A percentile compares a stretch with the other conserved stretches of the same genome.
phyloP scores from a whole-genome alignment of 2,113 vertebrate species.

The Coptodon bakossiorum region DNA sequence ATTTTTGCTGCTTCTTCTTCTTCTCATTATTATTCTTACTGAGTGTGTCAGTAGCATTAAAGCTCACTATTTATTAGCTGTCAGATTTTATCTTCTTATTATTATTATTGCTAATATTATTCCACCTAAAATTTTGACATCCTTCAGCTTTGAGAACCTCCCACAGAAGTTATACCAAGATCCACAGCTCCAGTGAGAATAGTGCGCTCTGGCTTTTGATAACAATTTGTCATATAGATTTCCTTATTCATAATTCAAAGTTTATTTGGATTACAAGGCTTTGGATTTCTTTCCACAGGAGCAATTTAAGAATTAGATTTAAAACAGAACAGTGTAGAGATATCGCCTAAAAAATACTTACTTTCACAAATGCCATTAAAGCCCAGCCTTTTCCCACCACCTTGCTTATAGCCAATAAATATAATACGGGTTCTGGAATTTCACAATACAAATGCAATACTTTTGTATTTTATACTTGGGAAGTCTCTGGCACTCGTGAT shows the following conservation, averaged over 20 bases:
- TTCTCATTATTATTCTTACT: neutral
- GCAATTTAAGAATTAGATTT: neutral
- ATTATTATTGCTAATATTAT: neutral
- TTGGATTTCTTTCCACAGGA: neutral
- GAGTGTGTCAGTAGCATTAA: neutral
- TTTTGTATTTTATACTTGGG: neutral
- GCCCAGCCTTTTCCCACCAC: neutral
- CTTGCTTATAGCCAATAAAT: neutral
- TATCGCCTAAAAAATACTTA: neutral
- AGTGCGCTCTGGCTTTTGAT: neutral
- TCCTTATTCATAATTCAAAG: neutral
- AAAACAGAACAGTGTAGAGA: neutral
- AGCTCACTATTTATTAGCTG: neutral
- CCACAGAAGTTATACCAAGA: neutral
- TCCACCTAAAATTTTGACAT: neutral
- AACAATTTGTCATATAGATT: neutral
- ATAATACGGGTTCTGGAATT: neutral
- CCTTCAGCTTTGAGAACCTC: neutral
- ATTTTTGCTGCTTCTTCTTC: neutral
- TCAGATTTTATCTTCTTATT: fast-evolving
- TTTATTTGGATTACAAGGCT: neutral
- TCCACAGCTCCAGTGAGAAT: neutral
- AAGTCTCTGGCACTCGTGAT: neutral
- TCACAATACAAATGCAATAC: neutral
- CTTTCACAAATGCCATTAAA: neutral